These are phyloP conservation scores for Dasysyrphus tricinctus DNA, from an alignment of 2,888 invertebrate species.

Conservation along the genomic window DNA sequence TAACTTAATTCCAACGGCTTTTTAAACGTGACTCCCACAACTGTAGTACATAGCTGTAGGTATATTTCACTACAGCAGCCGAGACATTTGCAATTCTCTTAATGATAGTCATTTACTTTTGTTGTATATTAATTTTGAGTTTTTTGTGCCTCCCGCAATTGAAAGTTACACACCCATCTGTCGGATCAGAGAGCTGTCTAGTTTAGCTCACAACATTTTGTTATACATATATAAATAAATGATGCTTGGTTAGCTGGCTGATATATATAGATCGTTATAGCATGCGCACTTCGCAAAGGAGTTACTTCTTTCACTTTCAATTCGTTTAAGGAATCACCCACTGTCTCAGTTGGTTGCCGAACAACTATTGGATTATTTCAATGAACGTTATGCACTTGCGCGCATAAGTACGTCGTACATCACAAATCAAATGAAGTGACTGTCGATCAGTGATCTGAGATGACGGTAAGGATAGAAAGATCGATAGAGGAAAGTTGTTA, in stretches of 20 bases:
- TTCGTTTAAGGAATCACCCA: conserved; percentile 66
- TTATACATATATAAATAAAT: conserved; percentile 50
- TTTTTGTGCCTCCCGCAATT: conserved; percentile 64
- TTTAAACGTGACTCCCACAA: conserved; percentile 72
- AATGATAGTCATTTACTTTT: conserved; percentile 68
- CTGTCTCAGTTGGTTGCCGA: conserved; percentile 14
- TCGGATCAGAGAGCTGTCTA: conserved; percentile 40
- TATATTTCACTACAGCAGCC: conserved; percentile 16
- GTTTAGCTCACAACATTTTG: conserved; percentile 58
- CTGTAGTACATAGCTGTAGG: neutral
- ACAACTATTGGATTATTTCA: conserved; percentile 41
- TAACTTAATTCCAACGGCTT: conserved; percentile 66
- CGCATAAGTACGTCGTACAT: conserved; percentile 27
- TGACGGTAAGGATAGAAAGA: conserved; percentile 49
- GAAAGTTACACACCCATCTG: conserved; percentile 71
- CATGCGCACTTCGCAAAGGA: conserved; percentile 46
- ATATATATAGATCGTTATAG: conserved; percentile 34
- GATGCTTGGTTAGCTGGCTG: neutral
- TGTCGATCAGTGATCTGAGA: conserved; percentile 59
- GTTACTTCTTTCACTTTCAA: conserved; percentile 71
- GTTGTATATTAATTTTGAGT: conserved; percentile 65
- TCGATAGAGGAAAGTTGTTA: conserved; percentile 66
- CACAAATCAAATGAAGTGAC: conserved; percentile 64
- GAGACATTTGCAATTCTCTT: conserved; percentile 64
- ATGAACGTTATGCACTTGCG: conserved; percentile 29